phyloP scores from a whole-genome alignment of 2,888 invertebrate genomes.

The Leptopilina myrica region DNA sequence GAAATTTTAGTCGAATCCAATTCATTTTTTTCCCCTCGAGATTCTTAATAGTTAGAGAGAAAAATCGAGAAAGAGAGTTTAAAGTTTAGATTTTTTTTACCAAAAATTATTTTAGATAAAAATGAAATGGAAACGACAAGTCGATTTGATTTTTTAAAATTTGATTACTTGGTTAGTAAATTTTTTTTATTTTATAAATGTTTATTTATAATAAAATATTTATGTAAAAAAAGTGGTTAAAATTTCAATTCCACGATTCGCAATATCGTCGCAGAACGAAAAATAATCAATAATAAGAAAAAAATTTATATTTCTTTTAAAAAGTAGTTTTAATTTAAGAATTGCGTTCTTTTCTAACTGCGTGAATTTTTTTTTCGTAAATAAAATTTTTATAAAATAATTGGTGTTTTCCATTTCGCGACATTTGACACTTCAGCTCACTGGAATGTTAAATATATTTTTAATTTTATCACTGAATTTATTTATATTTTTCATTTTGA shows the following conservation, averaged over 20 bases:
- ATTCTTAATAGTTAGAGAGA: too few relatives aligned
- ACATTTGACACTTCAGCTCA: constrained; percentile 20
- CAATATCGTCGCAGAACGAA: neutral
- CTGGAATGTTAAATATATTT: constrained; percentile 10
- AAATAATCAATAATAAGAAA: neutral
- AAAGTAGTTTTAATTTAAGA: constrained; percentile 10
- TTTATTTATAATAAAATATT: too few relatives aligned
- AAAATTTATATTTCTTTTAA: neutral
- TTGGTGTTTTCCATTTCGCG: neutral
- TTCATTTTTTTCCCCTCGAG: neutral
- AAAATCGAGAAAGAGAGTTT: too few relatives aligned
- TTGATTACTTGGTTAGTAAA: neutral
- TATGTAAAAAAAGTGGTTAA: neutral
- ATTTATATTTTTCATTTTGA: constrained; percentile 19
- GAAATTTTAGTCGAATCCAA: neutral
- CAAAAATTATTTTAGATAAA: neutral
- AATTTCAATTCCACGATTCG: neutral
- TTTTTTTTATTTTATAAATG: too few relatives aligned
- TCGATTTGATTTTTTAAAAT: constrained; percentile 8
- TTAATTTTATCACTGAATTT: neutral
- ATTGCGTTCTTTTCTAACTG: neutral
- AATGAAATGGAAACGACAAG: constrained; percentile 13
- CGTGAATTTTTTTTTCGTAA: neutral
- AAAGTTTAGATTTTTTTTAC: neutral
- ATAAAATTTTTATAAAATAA: constrained; percentile 15